Conservation (phyloP, 2,113 vertebrate species). For the Peromyscus leucopus region DNA sequence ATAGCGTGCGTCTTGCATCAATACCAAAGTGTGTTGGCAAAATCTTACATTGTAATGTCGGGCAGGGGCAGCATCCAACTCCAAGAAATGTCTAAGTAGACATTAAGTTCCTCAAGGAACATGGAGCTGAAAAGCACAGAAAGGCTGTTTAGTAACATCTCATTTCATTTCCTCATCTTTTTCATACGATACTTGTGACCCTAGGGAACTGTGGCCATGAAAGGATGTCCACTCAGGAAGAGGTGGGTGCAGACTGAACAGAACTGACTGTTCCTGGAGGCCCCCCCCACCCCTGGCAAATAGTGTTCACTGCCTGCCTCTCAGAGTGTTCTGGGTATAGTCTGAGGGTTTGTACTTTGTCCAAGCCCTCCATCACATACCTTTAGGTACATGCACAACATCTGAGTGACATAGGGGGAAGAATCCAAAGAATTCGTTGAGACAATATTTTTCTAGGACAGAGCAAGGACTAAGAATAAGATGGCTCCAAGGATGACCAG, state of each 20-base stretch:
- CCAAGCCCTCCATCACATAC: not conserved
- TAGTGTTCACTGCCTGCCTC: not conserved
- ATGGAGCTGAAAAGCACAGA: not conserved
- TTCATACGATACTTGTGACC: not conserved
- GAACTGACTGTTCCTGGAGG: not conserved
- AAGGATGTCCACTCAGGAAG: not conserved
- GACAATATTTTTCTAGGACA: not conserved
- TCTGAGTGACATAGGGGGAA: not conserved
- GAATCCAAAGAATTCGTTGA: not conserved
- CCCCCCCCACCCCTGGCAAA: too few relatives aligned
- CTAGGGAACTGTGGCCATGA: not conserved
- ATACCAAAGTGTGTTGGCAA: not conserved
- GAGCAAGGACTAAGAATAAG: not conserved
- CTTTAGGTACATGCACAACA: not conserved
- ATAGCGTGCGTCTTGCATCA: not conserved
- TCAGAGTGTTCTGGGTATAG: not conserved
- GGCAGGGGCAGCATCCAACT: not conserved
- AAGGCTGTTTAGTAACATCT: not conserved
- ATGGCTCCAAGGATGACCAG: not conserved
- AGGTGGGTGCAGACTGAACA: not conserved
- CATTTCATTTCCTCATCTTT: not conserved
- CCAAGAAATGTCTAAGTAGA: not conserved
- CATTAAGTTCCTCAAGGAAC: not conserved
- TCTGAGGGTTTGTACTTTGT: not conserved
- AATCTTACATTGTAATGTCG: not conserved